Percentiles rank a stretch among this genome's conserved stretches.
phyloP scores from a whole-genome alignment of 2,888 invertebrate species.

The Cantharis lateralis region DNA sequence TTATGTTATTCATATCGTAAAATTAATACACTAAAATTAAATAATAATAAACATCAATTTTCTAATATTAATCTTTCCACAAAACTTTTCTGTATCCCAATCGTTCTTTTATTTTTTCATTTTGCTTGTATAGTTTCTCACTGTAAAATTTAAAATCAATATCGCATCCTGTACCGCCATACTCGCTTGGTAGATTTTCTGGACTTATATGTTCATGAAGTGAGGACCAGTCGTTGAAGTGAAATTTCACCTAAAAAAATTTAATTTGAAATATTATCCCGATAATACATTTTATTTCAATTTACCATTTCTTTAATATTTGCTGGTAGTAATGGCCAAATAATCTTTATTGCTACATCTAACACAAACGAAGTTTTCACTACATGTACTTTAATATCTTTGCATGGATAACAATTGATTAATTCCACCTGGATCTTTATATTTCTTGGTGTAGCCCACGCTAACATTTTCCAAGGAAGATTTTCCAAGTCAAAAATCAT shows the following conservation, averaged over 20 bases:
- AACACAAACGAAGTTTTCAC: constrained; percentile 46
- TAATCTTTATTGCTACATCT: constrained; percentile 42
- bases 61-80: too few species aligned
- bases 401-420: constrained; percentile 43
- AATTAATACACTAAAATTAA: too few species aligned
- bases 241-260: background rate
- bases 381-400: constrained; percentile 45
- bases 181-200: constrained; percentile 58
- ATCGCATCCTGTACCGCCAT: constrained; percentile 61
- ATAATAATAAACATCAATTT: too few species aligned
- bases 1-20: too few species aligned
- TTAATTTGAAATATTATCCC: background rate
- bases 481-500: constrained; percentile 49
- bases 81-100: constrained; percentile 28
- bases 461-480: constrained; percentile 42
- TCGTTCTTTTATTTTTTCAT: constrained; percentile 39
- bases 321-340: constrained; percentile 49
- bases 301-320: constrained; percentile 39
- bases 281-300: too few species aligned
- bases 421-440: constrained; percentile 40
- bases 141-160: constrained; percentile 36
- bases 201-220: background rate
- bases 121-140: constrained; percentile 36
- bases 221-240: background rate
- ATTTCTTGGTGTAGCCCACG: constrained; percentile 48